Evolutionary conservation across 2,113 vertebrate species (phyloP), one percentile per base, ranked within the genome.

Genomic region (Patagioenas fasciata): DNA sequence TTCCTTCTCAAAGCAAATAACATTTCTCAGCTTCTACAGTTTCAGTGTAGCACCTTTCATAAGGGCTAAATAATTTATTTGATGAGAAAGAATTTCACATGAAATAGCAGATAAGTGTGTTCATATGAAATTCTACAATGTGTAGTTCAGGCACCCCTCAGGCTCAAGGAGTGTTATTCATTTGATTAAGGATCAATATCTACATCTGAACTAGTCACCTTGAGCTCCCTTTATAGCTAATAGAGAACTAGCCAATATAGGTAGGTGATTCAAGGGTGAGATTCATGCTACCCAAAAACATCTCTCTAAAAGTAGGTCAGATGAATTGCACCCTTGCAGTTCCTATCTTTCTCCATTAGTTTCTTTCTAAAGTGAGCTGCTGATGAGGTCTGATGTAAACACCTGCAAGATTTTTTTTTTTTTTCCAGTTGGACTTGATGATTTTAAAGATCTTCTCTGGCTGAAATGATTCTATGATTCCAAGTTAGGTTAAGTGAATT

Each of bases 21-120:
- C 17, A 47, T 83, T 83, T 93, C 36, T 65, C 67, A 81, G 77
- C 21, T 94, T 65, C 40, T 75, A 57, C 51, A 60, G 11, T 82
- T 84, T 65, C 65, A 34, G 26, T 29, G n/a, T 51, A 74, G 60
- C 57, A 70, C 47, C 19, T 84, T 93, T 91, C 25, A 18, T 47
- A 84, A 92, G 48, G 25, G 34, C 57, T 95, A 90, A 95, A 78
- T 86, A 80, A 91, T 94, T 88, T 57, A 92, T 83, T 88, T 84
- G 88, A 31, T 69, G 48, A 62, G 86, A 80, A 94, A 48, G 48
- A 60, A 69, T 91, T 94, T 94, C 28, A 74, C 34, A 73, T 71
- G 60, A 92, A 96, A 80, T 51, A 88, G 78, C 62, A 90, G 48
- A 11, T 73, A 77, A 79, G 15, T 44, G n/a, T 83, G 32, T 70